phyloP scores from a whole-genome alignment of 37 sponge, comb jelly and placozoan species.

The Haliclona indistincta region DNA sequence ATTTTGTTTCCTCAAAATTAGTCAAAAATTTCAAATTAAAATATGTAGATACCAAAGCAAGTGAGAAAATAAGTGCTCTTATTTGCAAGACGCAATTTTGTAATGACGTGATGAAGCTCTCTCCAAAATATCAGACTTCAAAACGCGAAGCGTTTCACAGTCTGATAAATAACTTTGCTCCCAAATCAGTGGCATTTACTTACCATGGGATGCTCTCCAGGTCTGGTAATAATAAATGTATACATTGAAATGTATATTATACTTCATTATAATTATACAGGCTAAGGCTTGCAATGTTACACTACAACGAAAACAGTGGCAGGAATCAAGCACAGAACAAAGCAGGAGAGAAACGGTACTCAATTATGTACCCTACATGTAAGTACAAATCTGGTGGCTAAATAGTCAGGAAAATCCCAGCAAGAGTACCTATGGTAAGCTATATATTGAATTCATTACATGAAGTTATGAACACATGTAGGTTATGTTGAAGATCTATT shows the following conservation, averaged over 20 bases:
- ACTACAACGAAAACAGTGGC: conserved; percentile 7
- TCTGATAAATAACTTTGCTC: conserved; percentile 66
- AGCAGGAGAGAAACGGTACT: conserved; percentile 5
- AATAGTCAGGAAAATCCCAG: conserved; percentile 4
- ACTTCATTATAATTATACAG: conserved; percentile 1
- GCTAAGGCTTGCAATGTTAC: conserved; percentile 4
- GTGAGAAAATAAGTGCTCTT: conserved; percentile 33
- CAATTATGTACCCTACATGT: background rate
- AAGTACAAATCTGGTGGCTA: conserved; percentile 19
- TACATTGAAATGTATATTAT: background rate
- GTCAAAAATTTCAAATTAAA: background rate
- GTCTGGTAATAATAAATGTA: no score
- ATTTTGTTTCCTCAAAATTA: background rate
- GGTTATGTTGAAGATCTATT: conserved; percentile 16
- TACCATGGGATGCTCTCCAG: conserved; percentile 50
- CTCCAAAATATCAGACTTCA: conserved; percentile 51
- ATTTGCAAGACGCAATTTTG: conserved; percentile 8
- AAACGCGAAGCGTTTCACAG: conserved; percentile 60
- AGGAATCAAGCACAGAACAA: conserved; percentile 10
- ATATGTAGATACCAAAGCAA: conserved; percentile 29
- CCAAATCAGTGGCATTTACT: conserved; percentile 48
- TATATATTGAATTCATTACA: background rate
- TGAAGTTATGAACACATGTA: background rate
- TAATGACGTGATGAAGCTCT: conserved; percentile 38
- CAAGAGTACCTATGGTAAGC: conserved; percentile 4